phyloP scores from a whole-genome alignment of 64 coral and sea anemone genomes.

The Platygyra sinensis region DNA sequence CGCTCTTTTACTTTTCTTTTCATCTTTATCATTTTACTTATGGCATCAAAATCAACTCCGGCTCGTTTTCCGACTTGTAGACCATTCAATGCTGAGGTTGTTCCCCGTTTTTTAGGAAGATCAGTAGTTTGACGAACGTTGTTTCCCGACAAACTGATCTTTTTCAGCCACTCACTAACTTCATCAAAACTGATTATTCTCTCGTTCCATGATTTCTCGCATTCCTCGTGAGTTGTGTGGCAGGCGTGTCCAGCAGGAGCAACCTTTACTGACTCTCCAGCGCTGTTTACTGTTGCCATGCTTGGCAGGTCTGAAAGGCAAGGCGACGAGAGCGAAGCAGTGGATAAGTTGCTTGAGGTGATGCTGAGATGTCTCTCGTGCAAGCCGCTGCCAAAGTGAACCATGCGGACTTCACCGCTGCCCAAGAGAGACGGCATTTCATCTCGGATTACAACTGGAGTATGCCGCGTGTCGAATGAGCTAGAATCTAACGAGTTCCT shows the following conservation, averaged over 20 bases:
- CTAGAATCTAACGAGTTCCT: not conserved
- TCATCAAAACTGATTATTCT: not conserved
- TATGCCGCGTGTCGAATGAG: too few species aligned
- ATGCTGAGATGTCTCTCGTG: not conserved
- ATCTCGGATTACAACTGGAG: not conserved
- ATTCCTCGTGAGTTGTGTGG: not conserved
- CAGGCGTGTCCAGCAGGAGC: not conserved
- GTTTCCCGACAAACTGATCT: not conserved
- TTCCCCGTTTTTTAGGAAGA: not conserved
- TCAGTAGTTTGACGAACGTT: not conserved
- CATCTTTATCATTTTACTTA: not conserved
- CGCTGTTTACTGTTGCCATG: not conserved
- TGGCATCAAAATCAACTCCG: not conserved
- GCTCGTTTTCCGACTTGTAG: not conserved
- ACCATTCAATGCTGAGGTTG: not conserved
- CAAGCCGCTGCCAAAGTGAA: not conserved
- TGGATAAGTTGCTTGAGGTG: not conserved
- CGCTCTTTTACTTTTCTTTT: not conserved
- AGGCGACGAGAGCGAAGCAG: not conserved
- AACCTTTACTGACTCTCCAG: not conserved
- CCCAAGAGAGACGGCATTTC: not conserved
- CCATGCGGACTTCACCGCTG: not conserved
- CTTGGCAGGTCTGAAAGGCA: not conserved
- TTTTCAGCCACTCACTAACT: slow-evolving; percentile 10
- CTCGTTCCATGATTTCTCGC: not conserved